Percentiles rank a stretch among this genome's conserved stretches.
These are phyloP conservation scores for Gymnothorax javanicus DNA, from an alignment of 2,797 vertebrate species.

Conservation along the genomic window DNA sequence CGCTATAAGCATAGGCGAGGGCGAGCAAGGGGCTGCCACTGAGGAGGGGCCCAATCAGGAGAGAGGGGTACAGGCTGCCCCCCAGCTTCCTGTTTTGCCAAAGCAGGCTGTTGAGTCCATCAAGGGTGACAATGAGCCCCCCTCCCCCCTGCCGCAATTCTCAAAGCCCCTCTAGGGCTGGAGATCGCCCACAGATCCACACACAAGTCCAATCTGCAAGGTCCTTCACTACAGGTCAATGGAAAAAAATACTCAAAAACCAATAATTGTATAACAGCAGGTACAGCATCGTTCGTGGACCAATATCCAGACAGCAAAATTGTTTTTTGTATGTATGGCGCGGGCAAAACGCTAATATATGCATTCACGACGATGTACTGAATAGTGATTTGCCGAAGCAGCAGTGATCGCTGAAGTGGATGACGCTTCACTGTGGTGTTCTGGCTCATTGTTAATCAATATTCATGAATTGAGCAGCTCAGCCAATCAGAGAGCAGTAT, in stretches of 20 bases:
- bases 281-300: background rate
- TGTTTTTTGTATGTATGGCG: too few species aligned
- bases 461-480: too few species aligned
- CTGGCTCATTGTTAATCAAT: too few species aligned
- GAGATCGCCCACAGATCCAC: background rate
- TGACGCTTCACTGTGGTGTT: too few species aligned
- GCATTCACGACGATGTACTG: too few species aligned
- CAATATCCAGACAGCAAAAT: too few species aligned
- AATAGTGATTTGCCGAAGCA: too few species aligned
- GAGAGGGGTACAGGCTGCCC: background rate
- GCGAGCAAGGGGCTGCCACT: background rate
- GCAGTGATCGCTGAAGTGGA: too few species aligned
- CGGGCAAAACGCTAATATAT: too few species aligned
- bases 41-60: background rate
- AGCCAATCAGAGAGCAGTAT: too few species aligned
- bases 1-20: background rate
- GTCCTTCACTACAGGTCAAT: background rate
- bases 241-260: background rate
- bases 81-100: background rate
- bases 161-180: background rate
- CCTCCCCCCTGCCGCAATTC: background rate
- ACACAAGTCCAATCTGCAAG: background rate
- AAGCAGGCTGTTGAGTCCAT: constrained; percentile 6
- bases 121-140: background rate
- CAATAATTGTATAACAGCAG: background rate